Percentiles rank a stretch among this genome's conserved stretches.
phyloP scores from a whole-genome alignment of 2,113 vertebrate genomes.

The Halcyon senegalensis region DNA sequence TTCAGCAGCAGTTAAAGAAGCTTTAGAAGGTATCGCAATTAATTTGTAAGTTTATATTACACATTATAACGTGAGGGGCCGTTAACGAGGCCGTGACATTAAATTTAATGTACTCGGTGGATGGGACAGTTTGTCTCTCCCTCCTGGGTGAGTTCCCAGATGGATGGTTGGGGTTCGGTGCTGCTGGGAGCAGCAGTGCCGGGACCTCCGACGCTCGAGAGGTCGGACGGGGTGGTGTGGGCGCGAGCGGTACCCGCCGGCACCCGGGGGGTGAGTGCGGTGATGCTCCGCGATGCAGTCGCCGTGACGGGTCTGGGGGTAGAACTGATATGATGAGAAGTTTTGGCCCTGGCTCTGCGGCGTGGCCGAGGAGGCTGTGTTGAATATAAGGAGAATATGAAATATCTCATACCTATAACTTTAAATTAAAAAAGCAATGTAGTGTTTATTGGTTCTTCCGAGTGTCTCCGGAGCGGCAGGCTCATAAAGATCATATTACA shows the following conservation, averaged over 20 bases:
- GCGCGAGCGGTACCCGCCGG: accelerated
- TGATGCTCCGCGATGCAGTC: accelerated
- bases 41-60: constrained; percentile 23
- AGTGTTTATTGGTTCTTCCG: constrained; percentile 51
- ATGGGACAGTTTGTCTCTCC: background rate
- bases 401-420: constrained; percentile 63
- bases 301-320: background rate
- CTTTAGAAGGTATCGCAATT: constrained; percentile 23
- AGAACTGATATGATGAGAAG: accelerated
- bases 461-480: constrained; percentile 33
- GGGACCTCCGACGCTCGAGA: background rate
- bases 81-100: background rate
- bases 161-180: accelerated
- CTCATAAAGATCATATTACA: constrained; percentile 73
- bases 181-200: background rate
- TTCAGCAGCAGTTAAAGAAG: constrained; percentile 7
- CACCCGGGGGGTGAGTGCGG: accelerated
- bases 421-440: constrained; percentile 73
- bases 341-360: accelerated
- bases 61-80: background rate
- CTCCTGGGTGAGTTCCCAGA: background rate
- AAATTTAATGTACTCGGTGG: background rate
- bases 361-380: background rate
- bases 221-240: background rate
- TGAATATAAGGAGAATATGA: background rate